Conservation (phyloP, 2,797 vertebrate genomes). For the Gallinago nigripennis region DNA sequence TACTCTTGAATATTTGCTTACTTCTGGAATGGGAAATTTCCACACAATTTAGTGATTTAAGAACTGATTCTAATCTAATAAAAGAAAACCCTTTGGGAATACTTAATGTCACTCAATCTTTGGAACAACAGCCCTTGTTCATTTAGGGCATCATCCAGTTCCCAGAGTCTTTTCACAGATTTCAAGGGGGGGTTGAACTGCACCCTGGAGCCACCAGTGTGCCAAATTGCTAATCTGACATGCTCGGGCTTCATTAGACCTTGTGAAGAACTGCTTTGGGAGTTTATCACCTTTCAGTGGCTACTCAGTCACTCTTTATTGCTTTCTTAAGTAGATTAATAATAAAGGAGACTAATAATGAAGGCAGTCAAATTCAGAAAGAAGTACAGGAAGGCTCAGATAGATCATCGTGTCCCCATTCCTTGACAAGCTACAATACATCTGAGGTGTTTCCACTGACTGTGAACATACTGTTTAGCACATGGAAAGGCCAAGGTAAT, state of each 20-base stretch:
- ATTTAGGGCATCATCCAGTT: constrained; percentile 15
- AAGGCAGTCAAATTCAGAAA: not conserved
- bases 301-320: not conserved
- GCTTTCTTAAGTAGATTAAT: not conserved
- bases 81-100: not conserved
- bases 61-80: constrained; percentile 52
- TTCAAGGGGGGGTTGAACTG: not conserved
- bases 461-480: not conserved
- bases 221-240: not conserved
- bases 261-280: not conserved
- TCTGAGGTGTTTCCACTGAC: not conserved
- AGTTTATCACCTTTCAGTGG: not conserved
- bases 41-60: constrained; percentile 61
- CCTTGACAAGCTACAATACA: not conserved
- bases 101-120: constrained; percentile 16
- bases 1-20: constrained; percentile 61
- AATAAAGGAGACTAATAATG: not conserved
- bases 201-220: not conserved
- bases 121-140: constrained; percentile 51
- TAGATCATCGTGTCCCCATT: not conserved
- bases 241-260: not conserved
- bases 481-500: not conserved
- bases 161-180: not conserved
- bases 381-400: not conserved
- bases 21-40: constrained; percentile 65